A percentile compares a stretch with the other conserved stretches of the same genome.
phyloP scores from a whole-genome alignment of 2,797 vertebrate species.

The Selene dorsalis region DNA sequence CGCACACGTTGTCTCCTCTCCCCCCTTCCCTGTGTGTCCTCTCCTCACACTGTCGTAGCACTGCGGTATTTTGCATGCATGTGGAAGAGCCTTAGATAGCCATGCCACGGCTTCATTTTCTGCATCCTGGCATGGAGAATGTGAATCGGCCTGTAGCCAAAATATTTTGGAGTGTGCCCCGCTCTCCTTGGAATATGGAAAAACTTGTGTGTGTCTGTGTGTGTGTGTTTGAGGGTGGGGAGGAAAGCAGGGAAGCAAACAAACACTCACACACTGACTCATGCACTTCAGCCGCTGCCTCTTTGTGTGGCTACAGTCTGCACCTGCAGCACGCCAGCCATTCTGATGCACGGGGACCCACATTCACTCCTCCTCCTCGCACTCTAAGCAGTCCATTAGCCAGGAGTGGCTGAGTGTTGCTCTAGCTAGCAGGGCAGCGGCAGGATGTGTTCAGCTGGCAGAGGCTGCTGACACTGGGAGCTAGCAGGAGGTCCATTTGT shows the following conservation, averaged over 20 bases:
- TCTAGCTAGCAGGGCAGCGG: constrained; percentile 55
- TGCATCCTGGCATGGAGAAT: constrained; percentile 51
- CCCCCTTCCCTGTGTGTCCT: constrained; percentile 27
- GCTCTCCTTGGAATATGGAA: constrained; percentile 52
- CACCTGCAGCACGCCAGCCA: constrained; percentile 58
- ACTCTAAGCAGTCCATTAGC: constrained; percentile 67
- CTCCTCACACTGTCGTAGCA: constrained; percentile 20
- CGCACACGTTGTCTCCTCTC: constrained; percentile 7
- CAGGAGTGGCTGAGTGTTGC: constrained; percentile 54
- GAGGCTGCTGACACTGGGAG: constrained; percentile 48
- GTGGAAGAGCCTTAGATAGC: constrained; percentile 59
- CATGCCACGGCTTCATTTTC: constrained; percentile 36
- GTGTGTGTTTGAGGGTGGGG: constrained; percentile 2
- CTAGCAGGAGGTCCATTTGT: constrained; percentile 59
- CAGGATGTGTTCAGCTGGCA: constrained; percentile 67
- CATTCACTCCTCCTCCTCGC: constrained; percentile 20
- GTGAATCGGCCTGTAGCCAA: constrained; percentile 42
- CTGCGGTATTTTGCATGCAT: constrained; percentile 73
- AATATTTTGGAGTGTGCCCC: constrained; percentile 47
- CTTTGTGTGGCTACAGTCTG: constrained; percentile 44
- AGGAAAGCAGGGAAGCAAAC: constrained; percentile 35
- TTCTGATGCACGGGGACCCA: constrained; percentile 29
- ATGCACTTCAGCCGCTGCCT: constrained; percentile 32
- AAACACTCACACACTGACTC: constrained; percentile 46
- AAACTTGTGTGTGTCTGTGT: constrained; percentile 29